phyloP scores from a whole-genome alignment of 2,797 vertebrate genomes.

The Lepidocolaptes lacrymiger region DNA sequence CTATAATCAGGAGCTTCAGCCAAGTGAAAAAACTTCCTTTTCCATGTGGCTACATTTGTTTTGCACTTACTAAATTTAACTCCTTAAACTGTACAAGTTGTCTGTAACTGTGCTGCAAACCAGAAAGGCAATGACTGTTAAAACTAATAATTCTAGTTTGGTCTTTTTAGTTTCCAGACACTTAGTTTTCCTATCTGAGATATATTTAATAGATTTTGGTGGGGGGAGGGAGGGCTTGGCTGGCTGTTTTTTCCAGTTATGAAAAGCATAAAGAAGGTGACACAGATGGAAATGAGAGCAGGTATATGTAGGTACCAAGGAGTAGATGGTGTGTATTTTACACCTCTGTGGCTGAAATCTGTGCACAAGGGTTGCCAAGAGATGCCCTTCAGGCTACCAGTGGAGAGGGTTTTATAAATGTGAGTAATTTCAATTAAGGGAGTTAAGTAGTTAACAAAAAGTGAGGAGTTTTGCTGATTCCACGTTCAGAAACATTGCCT shows the following conservation, averaged over 20 bases:
- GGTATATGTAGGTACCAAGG: not conserved
- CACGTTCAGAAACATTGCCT: fast-evolving
- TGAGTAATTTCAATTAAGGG: not conserved
- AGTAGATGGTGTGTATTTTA: not conserved
- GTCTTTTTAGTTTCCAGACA: not conserved
- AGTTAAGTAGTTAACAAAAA: not conserved
- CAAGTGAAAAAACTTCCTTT: slow-evolving; percentile 2
- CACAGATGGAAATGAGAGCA: not conserved
- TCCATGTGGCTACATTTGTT: not conserved
- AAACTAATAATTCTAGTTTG: not conserved
- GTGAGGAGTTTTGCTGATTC: not conserved
- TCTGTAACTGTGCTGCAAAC: not conserved
- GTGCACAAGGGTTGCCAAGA: fast-evolving
- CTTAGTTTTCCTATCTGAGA: not conserved
- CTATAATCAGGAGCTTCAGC: slow-evolving; percentile 39
- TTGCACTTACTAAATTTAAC: slow-evolving; percentile 4
- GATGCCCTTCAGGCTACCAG: not conserved
- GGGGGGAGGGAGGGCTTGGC: not conserved
- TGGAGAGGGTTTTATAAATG: not conserved
- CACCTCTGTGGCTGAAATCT: not conserved
- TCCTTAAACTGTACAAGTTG: not conserved
- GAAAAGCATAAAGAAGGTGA: not conserved
- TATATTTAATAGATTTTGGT: not conserved
- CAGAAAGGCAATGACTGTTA: not conserved
- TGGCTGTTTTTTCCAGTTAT: not conserved